Base-by-base conservation (phyloP, 2,113 vertebrate genomes). In the Pygathrix nemaeus region DNA sequence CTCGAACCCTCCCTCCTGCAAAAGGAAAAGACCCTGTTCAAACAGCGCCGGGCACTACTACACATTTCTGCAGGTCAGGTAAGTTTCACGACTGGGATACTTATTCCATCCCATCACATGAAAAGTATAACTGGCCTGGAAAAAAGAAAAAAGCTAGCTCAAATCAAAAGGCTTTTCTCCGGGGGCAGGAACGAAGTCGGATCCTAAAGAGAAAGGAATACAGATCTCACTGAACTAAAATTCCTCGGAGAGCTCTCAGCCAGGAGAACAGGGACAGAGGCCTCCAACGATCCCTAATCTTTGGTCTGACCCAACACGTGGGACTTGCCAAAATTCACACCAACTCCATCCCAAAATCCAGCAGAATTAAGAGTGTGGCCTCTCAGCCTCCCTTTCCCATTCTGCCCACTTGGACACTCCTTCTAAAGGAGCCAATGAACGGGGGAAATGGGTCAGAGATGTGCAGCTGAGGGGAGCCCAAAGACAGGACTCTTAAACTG, bases 1-100 rank as follows among this genome's bases (percentile, higher is more conserved):
- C 99, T 99, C 0, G 99, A 43, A 32, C 98, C 97, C 7, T 99
- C 99, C 88, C 99, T 99, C 98, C 99, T 99, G 90, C 25, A 84
- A 94, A 82, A 97, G 79, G 40, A 40, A 72, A 72, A 20, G 6
- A 61, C 32, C 88, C 57, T 12, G 52, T n/a, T 97, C 50, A 78
- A 66, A n/a, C 0, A 2, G 25, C 59, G 20, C 68, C 52, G 8
- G 48, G 73, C 0, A 2, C 23, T 21, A 80, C 16, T 16, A 64
- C 9, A 11, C 18, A n/a, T 23, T 88, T 43, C 38, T n/a, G 50
- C 8, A 66, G 55, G 50, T 25, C 48, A 48, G 27, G 6, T 27
- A 23, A n/a, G 55, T 16, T 9, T 61, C 83, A 32, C 13, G 21
- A 52, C 0, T 11, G 10, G 64, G 50, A 64, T 4, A 3, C 25